Percentiles rank a stretch among this genome's conserved stretches.
These are phyloP conservation scores for Rhynchonycteris naso DNA, from an alignment of 2,797 vertebrate genomes.

Conservation along the genomic window DNA sequence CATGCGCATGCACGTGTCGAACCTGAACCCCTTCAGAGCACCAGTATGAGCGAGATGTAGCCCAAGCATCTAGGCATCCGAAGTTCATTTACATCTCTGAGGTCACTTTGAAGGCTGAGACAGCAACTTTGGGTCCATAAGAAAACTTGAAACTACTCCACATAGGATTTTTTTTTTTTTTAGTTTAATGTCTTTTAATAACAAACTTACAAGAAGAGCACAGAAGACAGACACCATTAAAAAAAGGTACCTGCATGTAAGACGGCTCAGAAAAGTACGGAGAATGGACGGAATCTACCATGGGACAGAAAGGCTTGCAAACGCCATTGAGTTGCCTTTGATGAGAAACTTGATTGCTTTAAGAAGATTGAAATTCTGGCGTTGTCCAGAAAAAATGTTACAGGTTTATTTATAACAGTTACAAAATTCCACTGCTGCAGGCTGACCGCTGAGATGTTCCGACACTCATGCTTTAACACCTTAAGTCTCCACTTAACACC, in stretches of 20 bases:
- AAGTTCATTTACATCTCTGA: neutral
- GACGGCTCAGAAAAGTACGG: constrained; percentile 85
- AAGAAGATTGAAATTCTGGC: constrained; percentile 86
- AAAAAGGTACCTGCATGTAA: neutral
- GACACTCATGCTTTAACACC: constrained; percentile 74
- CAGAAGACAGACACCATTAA: constrained; percentile 80
- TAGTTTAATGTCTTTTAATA: constrained; percentile 86
- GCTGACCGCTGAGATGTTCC: constrained; percentile 73
- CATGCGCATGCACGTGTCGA: accelerated
- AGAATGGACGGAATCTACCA: constrained; percentile 83
- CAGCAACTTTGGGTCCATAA: too few relatives aligned
- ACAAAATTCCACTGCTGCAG: constrained; percentile 83
- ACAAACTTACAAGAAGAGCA: constrained; percentile 88
- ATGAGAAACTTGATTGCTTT: constrained; percentile 83
- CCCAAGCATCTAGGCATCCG: accelerated
- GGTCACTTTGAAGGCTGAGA: neutral
- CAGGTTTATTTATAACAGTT: constrained; percentile 83
- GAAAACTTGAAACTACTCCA: neutral
- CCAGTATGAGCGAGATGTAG: accelerated
- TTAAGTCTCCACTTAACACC: constrained; percentile 57
- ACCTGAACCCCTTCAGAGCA: neutral
- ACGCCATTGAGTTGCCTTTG: constrained; percentile 83
- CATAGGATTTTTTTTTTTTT: neutral
- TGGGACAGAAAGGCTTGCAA: constrained; percentile 83
- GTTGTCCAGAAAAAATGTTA: constrained; percentile 84